A percentile compares a stretch with the other conserved stretches of the same genome.
These are phyloP conservation scores for Tanaodytes sp. DNA, from an alignment of 2,888 invertebrate genomes.

Conservation along the genomic window DNA sequence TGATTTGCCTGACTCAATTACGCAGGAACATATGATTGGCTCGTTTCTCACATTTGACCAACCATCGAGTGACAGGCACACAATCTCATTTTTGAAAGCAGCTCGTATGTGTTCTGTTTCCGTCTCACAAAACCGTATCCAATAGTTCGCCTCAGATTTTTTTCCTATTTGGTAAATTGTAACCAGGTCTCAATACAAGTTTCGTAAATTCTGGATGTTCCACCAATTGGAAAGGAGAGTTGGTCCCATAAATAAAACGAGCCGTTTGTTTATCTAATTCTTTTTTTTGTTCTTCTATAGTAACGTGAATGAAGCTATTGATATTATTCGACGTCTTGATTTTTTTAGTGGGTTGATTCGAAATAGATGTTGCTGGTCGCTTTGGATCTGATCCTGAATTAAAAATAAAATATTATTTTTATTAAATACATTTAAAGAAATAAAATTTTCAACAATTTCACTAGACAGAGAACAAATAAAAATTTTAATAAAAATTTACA, in stretches of 20 bases:
- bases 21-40: background rate
- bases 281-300: background rate
- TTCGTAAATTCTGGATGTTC: background rate
- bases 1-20: background rate
- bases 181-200: background rate
- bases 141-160: background rate
- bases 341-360: background rate
- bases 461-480: too few relatives aligned
- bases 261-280: background rate
- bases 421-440: too few relatives aligned
- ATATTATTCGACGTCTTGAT: background rate
- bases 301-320: background rate
- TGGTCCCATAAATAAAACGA: slow-evolving; percentile 1
- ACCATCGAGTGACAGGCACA: background rate
- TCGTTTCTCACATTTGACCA: background rate
- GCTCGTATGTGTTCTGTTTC: background rate
- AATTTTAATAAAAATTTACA: too few relatives aligned
- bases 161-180: background rate
- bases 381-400: background rate
- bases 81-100: background rate
- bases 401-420: too few relatives aligned
- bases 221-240: background rate
- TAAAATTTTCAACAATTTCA: too few relatives aligned
- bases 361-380: background rate
- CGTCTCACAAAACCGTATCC: background rate